phyloP scores from a whole-genome alignment of 2,888 invertebrate genomes.

The Sussaba pulchella region DNA sequence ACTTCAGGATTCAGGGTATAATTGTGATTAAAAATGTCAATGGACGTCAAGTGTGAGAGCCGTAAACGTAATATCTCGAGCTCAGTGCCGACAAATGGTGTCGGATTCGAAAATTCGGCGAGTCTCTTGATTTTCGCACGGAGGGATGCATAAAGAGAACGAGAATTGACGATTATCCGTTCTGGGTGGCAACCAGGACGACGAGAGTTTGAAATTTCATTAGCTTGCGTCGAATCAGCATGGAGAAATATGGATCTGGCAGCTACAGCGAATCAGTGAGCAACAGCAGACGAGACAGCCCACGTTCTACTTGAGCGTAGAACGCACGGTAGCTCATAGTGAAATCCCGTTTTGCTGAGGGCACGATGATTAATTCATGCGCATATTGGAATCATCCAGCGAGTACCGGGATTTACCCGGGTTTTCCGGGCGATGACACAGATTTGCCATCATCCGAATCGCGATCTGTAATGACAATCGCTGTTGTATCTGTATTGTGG shows the following conservation, averaged over 20 bases:
- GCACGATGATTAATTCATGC: conserved; percentile 59
- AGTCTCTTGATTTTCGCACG: conserved; percentile 2
- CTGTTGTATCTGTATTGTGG: not conserved
- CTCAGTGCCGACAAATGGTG: too few relatives aligned
- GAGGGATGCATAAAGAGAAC: not conserved
- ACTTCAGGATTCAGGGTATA: too few relatives aligned
- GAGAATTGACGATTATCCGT: conserved; percentile 4
- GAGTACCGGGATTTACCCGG: not conserved
- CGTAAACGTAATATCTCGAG: too few relatives aligned
- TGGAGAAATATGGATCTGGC: conserved; percentile 36
- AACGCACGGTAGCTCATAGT: not conserved
- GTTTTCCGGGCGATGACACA: conserved; percentile 22
- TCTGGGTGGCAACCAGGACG: conserved; percentile 24
- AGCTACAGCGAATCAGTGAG: conserved; percentile 10
- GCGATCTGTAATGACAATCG: conserved; percentile 1
- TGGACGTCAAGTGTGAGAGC: too few relatives aligned
- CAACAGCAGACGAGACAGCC: conserved; percentile 1
- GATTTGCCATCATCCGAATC: conserved; percentile 39
- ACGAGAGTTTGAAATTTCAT: conserved; percentile 56
- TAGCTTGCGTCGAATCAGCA: conserved; percentile 40
- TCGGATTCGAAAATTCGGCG: not conserved
- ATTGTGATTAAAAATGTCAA: too few relatives aligned
- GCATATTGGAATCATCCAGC: conserved; percentile 50
- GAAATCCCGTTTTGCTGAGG: conserved; percentile 16
- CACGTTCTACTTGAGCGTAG: conserved; percentile 6